Evolutionary conservation across 2,888 invertebrate genomes (phyloP), one percentile per base, ranked within the genome.

Genomic region (Limenitis arthemis): DNA sequence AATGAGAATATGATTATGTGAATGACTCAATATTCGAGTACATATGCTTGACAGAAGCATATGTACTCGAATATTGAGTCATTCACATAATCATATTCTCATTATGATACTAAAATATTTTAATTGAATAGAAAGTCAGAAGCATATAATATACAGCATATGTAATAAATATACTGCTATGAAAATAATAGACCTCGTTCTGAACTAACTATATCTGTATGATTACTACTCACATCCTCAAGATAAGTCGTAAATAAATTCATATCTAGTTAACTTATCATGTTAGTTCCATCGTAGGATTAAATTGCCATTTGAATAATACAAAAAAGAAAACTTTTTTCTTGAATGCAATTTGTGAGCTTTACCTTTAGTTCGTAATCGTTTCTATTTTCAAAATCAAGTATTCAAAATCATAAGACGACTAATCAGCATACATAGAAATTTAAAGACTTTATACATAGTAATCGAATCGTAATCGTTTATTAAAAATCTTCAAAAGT

Each of bases 211-310:
- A 42, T 53, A 58, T 53, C 58, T 58, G 55, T 56, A 58, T 53
- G 58, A 56, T 58, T 53, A 58, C 58, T 53, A 51, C 56, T 53
- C 53, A 54, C 56, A 53, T 58, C 51, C 49, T 49, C 47, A 53
- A 43, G 53, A 53, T 53, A 33, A 40, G 38, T 53, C 58, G 58
- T 58, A 56, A 58, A 58, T 55, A 47, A 42, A 48, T 53, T 51
- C 51, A 44, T 53, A 49, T 53, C 47, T 53, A 48, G 55, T 53
- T 49, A 49, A 47, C 39, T 43, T 53, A 55, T 55, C 52, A 47
- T 51, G 56, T 54, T 51, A 50, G 51, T 56, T 31, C 48, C 34
- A 43, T 33, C 39, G 46, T 36, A 37, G 46, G 31, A 46, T 39
- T 51, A 47, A 53, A 54, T 54, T 47, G 47, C 42, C 42, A 32